Percentiles rank a stretch among this genome's conserved stretches.
phyloP scores from a whole-genome alignment of 2,113 vertebrate species.

The Festucalex cinctus region DNA sequence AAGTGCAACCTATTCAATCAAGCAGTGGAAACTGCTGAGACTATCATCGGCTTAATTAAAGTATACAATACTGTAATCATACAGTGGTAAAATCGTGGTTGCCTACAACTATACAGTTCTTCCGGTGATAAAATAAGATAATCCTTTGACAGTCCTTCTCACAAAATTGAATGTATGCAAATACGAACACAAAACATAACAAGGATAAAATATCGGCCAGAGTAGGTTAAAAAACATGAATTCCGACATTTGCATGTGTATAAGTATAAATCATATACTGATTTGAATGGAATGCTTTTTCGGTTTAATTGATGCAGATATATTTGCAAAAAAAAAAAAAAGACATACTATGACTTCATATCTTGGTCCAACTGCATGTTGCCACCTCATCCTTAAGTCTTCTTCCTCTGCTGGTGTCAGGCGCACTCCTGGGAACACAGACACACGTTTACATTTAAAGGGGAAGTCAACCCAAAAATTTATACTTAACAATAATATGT shows the following conservation, averaged over 20 bases:
- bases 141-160: background rate
- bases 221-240: background rate
- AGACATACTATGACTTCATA: constrained; percentile 86
- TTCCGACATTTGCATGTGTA: no score
- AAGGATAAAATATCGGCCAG: background rate
- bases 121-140: background rate
- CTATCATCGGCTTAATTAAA: background rate
- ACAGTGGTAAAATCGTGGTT: background rate
- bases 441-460: no score
- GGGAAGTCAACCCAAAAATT: no score
- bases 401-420: constrained; percentile 56
- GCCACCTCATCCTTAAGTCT: constrained; percentile 77
- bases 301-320: no score
- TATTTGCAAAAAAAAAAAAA: constrained; percentile 37
- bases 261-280: no score
- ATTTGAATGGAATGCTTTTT: no score
- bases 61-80: background rate
- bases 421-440: constrained; percentile 45
- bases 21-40: background rate
- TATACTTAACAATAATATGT: no score
- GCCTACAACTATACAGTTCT: background rate
- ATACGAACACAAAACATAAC: background rate
- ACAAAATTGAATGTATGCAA: background rate
- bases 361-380: constrained; percentile 78
- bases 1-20: background rate